Evolutionary conservation across 2,888 invertebrate species (phyloP), one percentile per base, ranked within the genome.

Genomic region (Ischnura elegans): DNA sequence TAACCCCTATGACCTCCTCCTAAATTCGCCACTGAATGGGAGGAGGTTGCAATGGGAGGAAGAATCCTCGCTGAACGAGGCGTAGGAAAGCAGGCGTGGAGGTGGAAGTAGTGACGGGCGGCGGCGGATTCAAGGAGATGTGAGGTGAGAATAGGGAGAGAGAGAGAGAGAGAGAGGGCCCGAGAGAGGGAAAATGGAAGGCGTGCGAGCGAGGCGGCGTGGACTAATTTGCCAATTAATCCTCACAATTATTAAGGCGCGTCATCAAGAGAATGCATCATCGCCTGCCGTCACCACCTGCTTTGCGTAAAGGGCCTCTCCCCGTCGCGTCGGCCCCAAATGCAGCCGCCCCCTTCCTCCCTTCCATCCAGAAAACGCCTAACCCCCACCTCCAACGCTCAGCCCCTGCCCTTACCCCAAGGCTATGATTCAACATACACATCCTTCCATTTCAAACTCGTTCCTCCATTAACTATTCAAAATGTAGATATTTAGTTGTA

Each of bases 221-320:
- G 90, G 90, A 90, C 90, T 90, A 90, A 90, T 90, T 90, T 61
- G 43, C 90, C 90, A 90, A 90, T 90, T 90, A 90, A 90, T 90
- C 43, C 90, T 66, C 90, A 90, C 90, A 66, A 90, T 90, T 90
- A 90, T 90, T 90, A 90, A 90, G 90, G 90, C 61, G 90, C 90
- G 90, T 66, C 90, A 61, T 90, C 90, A 90, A 61, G 90, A 43
- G 90, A 90, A 90, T 90, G 90, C 61, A 90, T 90, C 90, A 90
- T 90, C 90, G 21, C 61, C 90, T 90, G 90, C 66, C 90, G 55
- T 66, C 90, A 43, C 90, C 90, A 90, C 90, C 90, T 90, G 90
- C 61, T 90, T 90, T 66, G 43, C 90, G 90, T 66, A 43, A 66
- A 55, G 66, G 43, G 13, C 36, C 42, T 42, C 55, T 87, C 51